phyloP scores from a whole-genome alignment of 2,113 vertebrate genomes.

The Amblyornis subalaris region DNA sequence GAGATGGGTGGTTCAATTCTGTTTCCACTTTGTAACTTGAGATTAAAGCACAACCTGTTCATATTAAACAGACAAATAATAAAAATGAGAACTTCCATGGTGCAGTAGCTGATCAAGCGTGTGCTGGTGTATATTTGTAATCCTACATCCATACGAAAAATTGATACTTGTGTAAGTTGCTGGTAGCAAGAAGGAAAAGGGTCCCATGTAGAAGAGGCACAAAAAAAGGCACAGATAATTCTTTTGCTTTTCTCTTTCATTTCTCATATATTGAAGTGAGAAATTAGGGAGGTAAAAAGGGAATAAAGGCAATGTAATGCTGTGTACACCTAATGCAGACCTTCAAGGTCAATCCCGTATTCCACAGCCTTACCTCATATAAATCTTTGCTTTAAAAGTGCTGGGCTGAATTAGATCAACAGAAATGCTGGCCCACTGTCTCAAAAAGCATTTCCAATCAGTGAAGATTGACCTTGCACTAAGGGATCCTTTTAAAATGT shows the following conservation, averaged over 20 bases:
- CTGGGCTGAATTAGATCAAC: not conserved
- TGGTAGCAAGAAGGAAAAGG: not conserved
- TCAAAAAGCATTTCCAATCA: not conserved
- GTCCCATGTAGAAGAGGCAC: not conserved
- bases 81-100: not conserved
- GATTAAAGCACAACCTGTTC: not conserved
- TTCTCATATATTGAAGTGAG: not conserved
- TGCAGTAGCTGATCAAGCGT: not conserved
- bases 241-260: not conserved
- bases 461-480: not conserved
- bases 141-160: not conserved
- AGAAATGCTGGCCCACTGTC: not conserved
- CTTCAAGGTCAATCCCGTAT: not conserved
- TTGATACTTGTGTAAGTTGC: not conserved
- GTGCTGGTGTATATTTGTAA: not conserved
- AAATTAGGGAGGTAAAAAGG: not conserved
- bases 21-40: not conserved
- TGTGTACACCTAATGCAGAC: not conserved
- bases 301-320: not conserved
- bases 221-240: not conserved
- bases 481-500: not conserved
- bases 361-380: not conserved
- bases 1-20: not conserved
- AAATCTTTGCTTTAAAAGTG: not conserved
- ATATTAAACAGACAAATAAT: not conserved